Percentiles rank a stretch among this genome's conserved stretches.
These are phyloP conservation scores for Hofmannophila pseudospretella DNA, from an alignment of 2,888 invertebrate genomes.

Conservation along the genomic window DNA sequence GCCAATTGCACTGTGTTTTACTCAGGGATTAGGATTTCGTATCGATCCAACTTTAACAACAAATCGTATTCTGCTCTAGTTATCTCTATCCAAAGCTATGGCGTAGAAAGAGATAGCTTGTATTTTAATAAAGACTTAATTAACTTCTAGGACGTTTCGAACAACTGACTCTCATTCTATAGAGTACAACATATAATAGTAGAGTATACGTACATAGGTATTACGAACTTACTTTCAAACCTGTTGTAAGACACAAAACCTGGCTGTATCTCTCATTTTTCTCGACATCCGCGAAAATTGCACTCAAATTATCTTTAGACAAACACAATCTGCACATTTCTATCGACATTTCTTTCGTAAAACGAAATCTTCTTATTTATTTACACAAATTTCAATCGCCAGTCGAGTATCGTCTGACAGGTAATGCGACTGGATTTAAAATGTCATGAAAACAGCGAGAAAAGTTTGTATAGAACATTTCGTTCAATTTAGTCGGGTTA, in stretches of 20 bases:
- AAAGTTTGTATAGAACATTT: not conserved
- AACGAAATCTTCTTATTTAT: not conserved
- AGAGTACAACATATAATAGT: no score
- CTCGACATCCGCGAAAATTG: conserved; percentile 15
- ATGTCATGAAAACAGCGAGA: not conserved
- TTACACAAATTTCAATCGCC: not conserved
- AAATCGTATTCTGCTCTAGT: no score
- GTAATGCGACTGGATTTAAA: not conserved
- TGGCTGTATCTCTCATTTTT: conserved; percentile 7
- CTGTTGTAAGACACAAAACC: conserved; percentile 15
- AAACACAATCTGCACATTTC: conserved; percentile 28
- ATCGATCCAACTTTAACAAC: no score
- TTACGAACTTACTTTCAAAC: conserved; percentile 15
- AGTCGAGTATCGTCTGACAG: conserved; percentile 3
- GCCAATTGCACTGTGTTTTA: no score
- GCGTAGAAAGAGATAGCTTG: no score
- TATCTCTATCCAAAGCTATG: no score
- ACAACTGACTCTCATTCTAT: no score
- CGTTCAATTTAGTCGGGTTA: not conserved
- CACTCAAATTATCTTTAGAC: conserved; percentile 15
- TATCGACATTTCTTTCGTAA: conserved; percentile 9
- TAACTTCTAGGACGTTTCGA: no score
- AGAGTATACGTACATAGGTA: conserved; percentile 2
- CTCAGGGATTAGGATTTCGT: no score
- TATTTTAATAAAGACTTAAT: no score